Evolutionary conservation across 2,113 vertebrate species (phyloP).

Genomic region (Podarcis muralis): DNA sequence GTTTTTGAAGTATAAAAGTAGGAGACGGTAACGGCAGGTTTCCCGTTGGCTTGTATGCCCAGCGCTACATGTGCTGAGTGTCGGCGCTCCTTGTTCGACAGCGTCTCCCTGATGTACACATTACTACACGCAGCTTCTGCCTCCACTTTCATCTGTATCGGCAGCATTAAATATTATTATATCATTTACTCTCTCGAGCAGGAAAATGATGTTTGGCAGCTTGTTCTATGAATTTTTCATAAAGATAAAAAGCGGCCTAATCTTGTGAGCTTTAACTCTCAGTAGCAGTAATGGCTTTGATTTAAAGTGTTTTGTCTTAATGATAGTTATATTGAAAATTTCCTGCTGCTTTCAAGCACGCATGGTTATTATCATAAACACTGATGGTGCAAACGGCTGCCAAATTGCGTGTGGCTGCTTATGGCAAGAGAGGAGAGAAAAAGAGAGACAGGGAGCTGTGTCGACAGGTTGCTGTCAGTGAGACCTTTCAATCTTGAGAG

Average conservation of each 20-base stretch:
- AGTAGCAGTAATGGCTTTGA: constrained; percentile 72
- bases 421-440: constrained; percentile 52
- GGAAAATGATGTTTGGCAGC: constrained; percentile 56
- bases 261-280: constrained; percentile 69
- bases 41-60: neutral
- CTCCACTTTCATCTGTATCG: constrained; percentile 9
- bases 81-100: neutral
- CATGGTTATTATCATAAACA: constrained; percentile 74
- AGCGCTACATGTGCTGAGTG: neutral
- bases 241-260: constrained; percentile 64
- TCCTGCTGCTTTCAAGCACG: constrained; percentile 72
- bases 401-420: constrained; percentile 66
- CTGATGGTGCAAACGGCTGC: constrained; percentile 64
- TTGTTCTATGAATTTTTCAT: constrained; percentile 73
- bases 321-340: constrained; percentile 70
- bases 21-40: neutral
- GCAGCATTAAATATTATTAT: neutral
- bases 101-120: neutral
- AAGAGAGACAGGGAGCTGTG: constrained; percentile 22
- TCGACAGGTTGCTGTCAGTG: constrained; percentile 53
- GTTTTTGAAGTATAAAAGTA: neutral
- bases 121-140: neutral
- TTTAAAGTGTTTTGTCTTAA: constrained; percentile 74
- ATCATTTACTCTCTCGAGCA: constrained; percentile 57
- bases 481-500: neutral